Percentiles rank a stretch among this genome's conserved stretches.
These are phyloP conservation scores for Propsilocerus akamusi DNA, from an alignment of 1,140 invertebrate genomes.

Conservation along the genomic window DNA sequence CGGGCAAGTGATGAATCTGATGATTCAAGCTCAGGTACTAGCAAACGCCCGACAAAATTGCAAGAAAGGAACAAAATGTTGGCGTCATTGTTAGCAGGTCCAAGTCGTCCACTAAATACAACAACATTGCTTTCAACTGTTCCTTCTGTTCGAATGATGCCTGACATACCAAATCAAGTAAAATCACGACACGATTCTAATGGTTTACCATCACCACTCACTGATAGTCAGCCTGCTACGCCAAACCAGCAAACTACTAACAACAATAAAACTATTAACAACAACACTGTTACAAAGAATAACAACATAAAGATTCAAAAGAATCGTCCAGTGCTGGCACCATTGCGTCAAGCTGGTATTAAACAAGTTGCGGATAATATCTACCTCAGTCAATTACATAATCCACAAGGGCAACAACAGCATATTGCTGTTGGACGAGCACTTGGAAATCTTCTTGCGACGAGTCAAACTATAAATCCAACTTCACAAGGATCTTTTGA, in stretches of 20 bases:
- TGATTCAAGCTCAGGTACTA: conserved; percentile 26
- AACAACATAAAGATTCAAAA: not conserved
- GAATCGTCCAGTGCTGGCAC: not conserved
- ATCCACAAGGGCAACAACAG: not conserved
- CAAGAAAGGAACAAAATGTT: conserved; percentile 76
- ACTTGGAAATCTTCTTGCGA: not conserved
- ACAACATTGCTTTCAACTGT: conserved; percentile 45
- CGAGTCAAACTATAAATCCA: not conserved
- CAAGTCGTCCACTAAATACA: conserved; percentile 34
- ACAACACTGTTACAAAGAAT: not conserved
- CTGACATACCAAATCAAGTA: conserved; percentile 33
- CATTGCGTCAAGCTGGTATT: not conserved
- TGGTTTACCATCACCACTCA: conserved; percentile 21
- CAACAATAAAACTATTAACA: not conserved
- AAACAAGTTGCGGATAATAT: not conserved
- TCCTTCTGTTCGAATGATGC: conserved; percentile 30
- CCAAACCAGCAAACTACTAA: not conserved
- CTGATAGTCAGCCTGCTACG: conserved; percentile 9
- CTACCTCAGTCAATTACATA: not conserved
- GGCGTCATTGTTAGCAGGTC: conserved; percentile 59
- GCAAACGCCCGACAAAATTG: conserved; percentile 44
- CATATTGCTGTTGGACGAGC: not conserved
- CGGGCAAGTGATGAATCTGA: conserved; percentile 46
- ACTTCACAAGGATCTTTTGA: not conserved
- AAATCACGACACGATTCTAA: conserved; percentile 4